Evolutionary conservation across 2,888 invertebrate genomes (phyloP), one percentile per base, ranked within the genome.

Genomic region (Hemithea aestivaria): DNA sequence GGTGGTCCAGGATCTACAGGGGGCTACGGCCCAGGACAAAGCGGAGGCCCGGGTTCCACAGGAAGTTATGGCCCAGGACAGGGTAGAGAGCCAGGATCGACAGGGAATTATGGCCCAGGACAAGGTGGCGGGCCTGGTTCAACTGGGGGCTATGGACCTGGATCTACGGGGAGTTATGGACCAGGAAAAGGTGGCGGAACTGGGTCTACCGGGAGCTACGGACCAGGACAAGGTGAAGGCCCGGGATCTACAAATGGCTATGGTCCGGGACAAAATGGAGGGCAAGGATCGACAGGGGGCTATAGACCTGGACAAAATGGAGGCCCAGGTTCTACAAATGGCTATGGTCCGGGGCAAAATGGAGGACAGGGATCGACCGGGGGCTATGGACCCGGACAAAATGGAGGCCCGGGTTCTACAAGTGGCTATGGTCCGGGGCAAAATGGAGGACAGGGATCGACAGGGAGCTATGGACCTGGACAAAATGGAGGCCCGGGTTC

Each of bases 341-440:
- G 39, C 10, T 25, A 22, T 25, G 38, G 27, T 6, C 24, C 33
- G 4, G 40, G 40, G 11, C 31, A 44, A 35, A 45, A 37, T 21
- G 34, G 41, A 4, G 34, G 33, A 1, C 35, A 38, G 5, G 42
- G 35, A 27, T 45, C 40, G 20, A 39, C 31, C 22, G 45, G 41
- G 9, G 51, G 27, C 20, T 51, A 53, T 45, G 35, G 44, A 2
- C 40, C 52, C 2, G 44, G 52, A 6, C 55, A 39, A 40, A 26
- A 10, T 7, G 24, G 30, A 16, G 27, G 32, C 1, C 20, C 28
- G 1, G 35, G 35, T 22, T 10, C 1, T 7, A 35, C 8, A 6
- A 16, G 24, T 7, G 26, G 29, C 5, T 30, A 34, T 24, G 42
- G 34, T 10, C 52, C 48, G 5, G 51, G 49, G 1, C 32, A 35